Percentiles rank a stretch among this genome's conserved stretches.
These are phyloP conservation scores for Teleogryllus oceanicus DNA, from an alignment of 2,888 invertebrate genomes.

Conservation along the genomic window DNA sequence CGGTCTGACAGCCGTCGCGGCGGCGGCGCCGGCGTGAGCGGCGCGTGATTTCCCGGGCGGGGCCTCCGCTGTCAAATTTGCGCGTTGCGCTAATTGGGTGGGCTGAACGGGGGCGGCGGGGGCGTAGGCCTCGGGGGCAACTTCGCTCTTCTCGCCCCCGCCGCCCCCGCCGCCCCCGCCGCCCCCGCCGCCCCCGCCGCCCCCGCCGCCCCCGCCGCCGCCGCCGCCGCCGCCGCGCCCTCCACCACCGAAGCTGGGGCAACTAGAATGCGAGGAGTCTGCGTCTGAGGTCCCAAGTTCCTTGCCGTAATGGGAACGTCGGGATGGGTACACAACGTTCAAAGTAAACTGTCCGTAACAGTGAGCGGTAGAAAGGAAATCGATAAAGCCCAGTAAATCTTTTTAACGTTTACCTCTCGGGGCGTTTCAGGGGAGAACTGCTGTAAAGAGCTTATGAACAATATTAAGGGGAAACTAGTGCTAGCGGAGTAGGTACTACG, in stretches of 20 bases:
- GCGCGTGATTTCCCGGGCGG: conserved; percentile 18
- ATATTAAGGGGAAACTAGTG: too few species aligned
- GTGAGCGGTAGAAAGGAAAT: too few species aligned
- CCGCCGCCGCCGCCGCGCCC: not conserved
- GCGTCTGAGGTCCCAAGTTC: not conserved
- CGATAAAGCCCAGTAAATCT: too few species aligned
- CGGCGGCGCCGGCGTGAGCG: not conserved
- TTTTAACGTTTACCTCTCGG: too few species aligned
- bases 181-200: not conserved
- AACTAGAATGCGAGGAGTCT: not conserved
- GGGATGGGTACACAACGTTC: too few species aligned
- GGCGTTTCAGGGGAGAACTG: too few species aligned
- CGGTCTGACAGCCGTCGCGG: not conserved
- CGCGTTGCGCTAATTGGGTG: not conserved
- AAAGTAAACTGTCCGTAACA: too few species aligned
- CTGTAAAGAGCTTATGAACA: too few species aligned
- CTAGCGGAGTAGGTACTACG: too few species aligned
- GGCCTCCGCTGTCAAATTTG: conserved; percentile 18
- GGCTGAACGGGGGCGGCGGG: not conserved
- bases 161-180: not conserved
- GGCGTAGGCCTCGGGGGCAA: not conserved
- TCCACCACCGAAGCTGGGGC: not conserved
- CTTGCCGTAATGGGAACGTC: too few species aligned
- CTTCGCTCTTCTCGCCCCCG: not conserved
- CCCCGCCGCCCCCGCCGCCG: not conserved